Conservation (phyloP, 2,113 vertebrate species). For the Poeciliopsis occidentalis region DNA sequence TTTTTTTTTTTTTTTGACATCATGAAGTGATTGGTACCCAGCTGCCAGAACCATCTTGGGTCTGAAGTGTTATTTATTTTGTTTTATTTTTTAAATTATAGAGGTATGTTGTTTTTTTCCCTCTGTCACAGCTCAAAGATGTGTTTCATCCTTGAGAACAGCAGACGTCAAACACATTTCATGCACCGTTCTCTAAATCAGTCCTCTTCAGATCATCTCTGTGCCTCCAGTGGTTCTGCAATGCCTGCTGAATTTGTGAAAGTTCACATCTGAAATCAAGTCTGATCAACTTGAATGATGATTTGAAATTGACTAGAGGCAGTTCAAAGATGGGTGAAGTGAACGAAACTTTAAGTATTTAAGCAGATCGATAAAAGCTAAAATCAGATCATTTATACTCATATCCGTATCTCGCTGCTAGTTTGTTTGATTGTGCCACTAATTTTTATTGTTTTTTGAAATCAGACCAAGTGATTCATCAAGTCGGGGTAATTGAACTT, state of each 20-base stretch:
- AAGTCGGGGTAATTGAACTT: neutral
- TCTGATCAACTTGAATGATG: neutral
- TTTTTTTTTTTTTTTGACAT: neutral
- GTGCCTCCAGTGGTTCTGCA: neutral
- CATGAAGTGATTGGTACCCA: neutral
- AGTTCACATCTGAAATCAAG: neutral
- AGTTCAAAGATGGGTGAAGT: neutral
- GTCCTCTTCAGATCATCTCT: neutral
- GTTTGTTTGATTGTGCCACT: too few species aligned
- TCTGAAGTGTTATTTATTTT: neutral
- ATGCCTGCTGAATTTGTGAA: neutral
- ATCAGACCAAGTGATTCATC: neutral
- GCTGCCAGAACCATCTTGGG: neutral
- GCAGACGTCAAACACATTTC: neutral
- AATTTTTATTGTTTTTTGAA: neutral
- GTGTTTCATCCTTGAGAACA: neutral
- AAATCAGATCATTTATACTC: too few species aligned
- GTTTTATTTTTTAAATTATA: neutral
- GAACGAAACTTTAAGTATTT: too few species aligned
- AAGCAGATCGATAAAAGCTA: too few species aligned
- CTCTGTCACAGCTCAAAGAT: too few species aligned
- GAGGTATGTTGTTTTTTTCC: neutral
- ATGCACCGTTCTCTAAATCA: neutral
- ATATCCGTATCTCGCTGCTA: too few species aligned
- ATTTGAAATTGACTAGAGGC: neutral